These are phyloP conservation scores for Eremophila alpestris DNA, from an alignment of 2,797 vertebrate species.

Conservation along the genomic window DNA sequence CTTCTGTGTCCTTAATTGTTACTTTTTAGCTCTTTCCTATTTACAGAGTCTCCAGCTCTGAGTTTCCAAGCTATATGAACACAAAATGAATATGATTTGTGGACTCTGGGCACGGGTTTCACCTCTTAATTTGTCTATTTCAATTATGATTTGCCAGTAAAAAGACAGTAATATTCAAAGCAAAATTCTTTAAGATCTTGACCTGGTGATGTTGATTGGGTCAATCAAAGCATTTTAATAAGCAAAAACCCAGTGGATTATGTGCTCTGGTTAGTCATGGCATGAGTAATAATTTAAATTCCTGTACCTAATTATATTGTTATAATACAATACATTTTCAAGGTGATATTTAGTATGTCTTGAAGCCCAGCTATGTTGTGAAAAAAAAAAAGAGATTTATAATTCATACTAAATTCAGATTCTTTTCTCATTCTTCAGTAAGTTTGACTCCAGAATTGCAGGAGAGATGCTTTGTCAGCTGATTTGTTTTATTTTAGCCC, in stretches of 20 bases:
- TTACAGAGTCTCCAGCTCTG: not conserved
- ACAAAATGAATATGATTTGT: not conserved
- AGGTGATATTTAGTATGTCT: not conserved
- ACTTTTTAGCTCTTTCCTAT: not conserved
- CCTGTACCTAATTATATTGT: not conserved
- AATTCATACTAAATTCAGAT: not conserved
- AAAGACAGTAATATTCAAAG: not conserved
- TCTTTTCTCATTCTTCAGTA: not conserved
- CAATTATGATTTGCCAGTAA: not conserved
- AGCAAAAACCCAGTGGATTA: rapidly evolving
- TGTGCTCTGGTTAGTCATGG: not conserved
- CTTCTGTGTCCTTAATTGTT: not conserved
- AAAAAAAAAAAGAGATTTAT: not conserved
- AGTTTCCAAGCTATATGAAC: not conserved
- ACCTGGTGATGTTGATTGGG: not conserved
- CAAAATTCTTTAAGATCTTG: not conserved
- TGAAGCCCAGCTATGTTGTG: not conserved
- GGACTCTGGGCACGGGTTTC: not conserved
- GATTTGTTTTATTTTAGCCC: not conserved
- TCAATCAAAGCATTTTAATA: not conserved
- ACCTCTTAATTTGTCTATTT: not conserved
- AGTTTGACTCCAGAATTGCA: not conserved
- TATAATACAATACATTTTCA: not conserved
- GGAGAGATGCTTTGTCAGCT: constrained; percentile 3
- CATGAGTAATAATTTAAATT: not conserved